Conservation (phyloP, 2,797 vertebrate species). For the Presbytis comata region DNA sequence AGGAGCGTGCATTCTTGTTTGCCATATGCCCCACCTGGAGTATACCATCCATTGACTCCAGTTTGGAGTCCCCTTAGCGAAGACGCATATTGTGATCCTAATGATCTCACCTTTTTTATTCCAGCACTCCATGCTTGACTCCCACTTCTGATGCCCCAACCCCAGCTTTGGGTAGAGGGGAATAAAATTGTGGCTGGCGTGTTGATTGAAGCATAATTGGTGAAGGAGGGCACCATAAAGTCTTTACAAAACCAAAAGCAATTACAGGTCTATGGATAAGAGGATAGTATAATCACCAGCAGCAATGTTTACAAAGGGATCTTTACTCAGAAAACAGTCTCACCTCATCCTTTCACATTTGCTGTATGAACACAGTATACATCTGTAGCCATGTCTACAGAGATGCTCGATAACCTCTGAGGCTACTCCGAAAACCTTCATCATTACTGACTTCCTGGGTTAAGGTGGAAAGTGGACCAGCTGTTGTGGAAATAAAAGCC, state of each 20-base stretch:
- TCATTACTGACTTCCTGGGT: not conserved
- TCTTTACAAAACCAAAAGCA: not conserved
- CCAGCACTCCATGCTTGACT: not conserved
- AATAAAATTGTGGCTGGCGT: not conserved
- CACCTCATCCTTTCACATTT: not conserved
- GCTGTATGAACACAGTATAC: not conserved
- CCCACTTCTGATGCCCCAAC: not conserved
- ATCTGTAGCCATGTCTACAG: not conserved
- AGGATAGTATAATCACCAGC: not conserved
- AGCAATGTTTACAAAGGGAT: not conserved
- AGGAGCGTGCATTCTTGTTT: not conserved
- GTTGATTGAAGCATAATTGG: not conserved
- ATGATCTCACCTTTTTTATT: not conserved
- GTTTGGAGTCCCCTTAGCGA: not conserved
- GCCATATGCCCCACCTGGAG: accelerated
- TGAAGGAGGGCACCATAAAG: not conserved
- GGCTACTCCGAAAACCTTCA: not conserved
- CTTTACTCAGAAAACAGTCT: not conserved
- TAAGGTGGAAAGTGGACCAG: not conserved
- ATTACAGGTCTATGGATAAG: not conserved
- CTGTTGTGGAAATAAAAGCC: not conserved
- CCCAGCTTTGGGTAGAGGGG: not conserved
- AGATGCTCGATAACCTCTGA: not conserved
- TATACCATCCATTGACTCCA: not conserved
- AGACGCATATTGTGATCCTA: not conserved